These are phyloP conservation scores for Fissipunctia ypsillon DNA, from an alignment of 2,888 invertebrate species.

Conservation along the genomic window DNA sequence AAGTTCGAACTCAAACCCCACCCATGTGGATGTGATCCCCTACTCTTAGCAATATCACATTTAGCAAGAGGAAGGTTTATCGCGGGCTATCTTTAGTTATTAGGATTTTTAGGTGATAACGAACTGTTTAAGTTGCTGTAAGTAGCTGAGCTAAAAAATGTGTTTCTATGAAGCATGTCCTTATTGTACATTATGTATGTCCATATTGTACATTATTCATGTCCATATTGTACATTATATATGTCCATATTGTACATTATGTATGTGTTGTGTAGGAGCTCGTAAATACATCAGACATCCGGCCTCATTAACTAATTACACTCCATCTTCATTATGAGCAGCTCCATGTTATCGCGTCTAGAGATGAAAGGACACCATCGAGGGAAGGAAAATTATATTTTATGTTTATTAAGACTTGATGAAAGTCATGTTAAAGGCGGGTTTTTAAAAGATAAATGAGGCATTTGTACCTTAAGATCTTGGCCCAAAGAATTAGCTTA, in stretches of 20 bases:
- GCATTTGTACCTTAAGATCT: not conserved
- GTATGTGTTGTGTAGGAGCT: constrained; percentile 8
- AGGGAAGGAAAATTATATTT: not conserved
- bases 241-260: too few species aligned
- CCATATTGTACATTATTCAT: too few species aligned
- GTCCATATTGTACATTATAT: not conserved
- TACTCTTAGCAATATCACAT: not conserved
- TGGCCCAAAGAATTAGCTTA: not conserved
- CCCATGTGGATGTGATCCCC: too few species aligned
- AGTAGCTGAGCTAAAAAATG: not conserved
- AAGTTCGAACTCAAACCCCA: not conserved
- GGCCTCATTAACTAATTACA: constrained; percentile 54
- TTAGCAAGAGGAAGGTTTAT: not conserved
- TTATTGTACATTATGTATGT: constrained; percentile 6
- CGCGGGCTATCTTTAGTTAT: not conserved
- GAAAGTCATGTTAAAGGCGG: not conserved
- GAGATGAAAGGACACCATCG: constrained; percentile 34
- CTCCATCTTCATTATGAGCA: constrained; percentile 37
- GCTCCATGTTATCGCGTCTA: not conserved
- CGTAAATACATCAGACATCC: constrained; percentile 32
- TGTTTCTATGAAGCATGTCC: not conserved
- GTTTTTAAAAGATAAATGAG: not conserved
- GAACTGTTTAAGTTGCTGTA: not conserved
- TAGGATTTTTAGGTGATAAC: not conserved
- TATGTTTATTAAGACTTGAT: not conserved